phyloP scores from a whole-genome alignment of 2,797 vertebrate species.

The Liparis tanakae region DNA sequence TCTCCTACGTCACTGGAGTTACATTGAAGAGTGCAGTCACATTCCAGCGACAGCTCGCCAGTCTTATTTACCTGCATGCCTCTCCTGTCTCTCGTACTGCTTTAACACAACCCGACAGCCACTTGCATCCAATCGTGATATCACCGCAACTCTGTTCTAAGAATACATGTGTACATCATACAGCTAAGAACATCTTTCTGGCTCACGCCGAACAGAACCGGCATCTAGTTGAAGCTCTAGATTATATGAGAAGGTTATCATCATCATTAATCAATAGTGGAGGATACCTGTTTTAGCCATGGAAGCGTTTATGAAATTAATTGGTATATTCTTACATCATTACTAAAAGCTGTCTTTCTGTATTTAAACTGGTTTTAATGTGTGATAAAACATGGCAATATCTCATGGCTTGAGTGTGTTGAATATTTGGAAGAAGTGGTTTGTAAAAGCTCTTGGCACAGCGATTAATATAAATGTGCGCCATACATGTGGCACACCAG shows the following conservation, averaged over 20 bases:
- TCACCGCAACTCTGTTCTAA: slow-evolving; percentile 40
- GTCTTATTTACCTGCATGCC: slow-evolving; percentile 78
- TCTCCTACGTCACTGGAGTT: slow-evolving; percentile 84
- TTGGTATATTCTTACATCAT: neutral
- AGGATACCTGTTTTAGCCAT: slow-evolving; percentile 2
- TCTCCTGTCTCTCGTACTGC: slow-evolving; percentile 50
- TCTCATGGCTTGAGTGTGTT: slow-evolving; percentile 21
- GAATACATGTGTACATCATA: slow-evolving; percentile 47
- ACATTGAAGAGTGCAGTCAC: slow-evolving; percentile 83
- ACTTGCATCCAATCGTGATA: slow-evolving; percentile 54
- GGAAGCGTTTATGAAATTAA: slow-evolving; percentile 4
- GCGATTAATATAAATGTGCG: slow-evolving; percentile 27
- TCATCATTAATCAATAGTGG: neutral
- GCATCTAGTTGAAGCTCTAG: slow-evolving; percentile 12
- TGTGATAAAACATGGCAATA: slow-evolving; percentile 14
- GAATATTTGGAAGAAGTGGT: slow-evolving; percentile 21
- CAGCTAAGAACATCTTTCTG: slow-evolving; percentile 33
- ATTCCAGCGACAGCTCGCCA: slow-evolving; percentile 77
- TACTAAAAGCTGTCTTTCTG: slow-evolving; percentile 1
- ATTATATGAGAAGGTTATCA: neutral
- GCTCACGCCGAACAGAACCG: slow-evolving; percentile 21
- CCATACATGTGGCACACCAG: slow-evolving; percentile 29
- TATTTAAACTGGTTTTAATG: slow-evolving; percentile 20
- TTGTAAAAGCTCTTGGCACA: slow-evolving; percentile 24
- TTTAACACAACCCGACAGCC: slow-evolving; percentile 64